These are phyloP conservation scores for Gryon sp. DNA, from an alignment of 1,140 invertebrate species.

Conservation along the genomic window DNA sequence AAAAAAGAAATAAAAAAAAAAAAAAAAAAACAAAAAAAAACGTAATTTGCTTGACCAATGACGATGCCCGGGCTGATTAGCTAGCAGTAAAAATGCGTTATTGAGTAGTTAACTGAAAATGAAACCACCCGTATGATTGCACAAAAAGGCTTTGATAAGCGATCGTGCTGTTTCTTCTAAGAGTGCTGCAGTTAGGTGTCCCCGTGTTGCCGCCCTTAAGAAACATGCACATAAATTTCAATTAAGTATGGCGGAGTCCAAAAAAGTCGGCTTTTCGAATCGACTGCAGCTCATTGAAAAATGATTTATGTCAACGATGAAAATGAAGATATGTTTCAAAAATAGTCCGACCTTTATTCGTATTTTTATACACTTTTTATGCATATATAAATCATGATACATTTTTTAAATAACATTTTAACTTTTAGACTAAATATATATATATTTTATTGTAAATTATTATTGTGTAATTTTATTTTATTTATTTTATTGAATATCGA, in stretches of 20 bases:
- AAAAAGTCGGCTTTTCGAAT: conserved; percentile 27
- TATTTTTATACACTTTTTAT: too few relatives aligned
- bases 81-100: conserved; percentile 41
- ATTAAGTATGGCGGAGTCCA: conserved; percentile 25
- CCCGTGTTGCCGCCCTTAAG: background rate
- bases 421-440: too few relatives aligned
- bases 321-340: too few relatives aligned
- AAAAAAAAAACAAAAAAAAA: conserved; percentile 23
- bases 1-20: conserved; percentile 25
- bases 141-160: conserved; percentile 46
- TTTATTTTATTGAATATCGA: too few relatives aligned
- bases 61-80: conserved; percentile 5
- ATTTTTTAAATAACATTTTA: too few relatives aligned
- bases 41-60: conserved; percentile 8
- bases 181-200: background rate
- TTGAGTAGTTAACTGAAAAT: conserved; percentile 45
- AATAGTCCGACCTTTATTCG: too few relatives aligned
- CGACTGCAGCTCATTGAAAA: background rate
- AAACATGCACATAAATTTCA: conserved; percentile 40
- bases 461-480: too few relatives aligned
- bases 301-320: too few relatives aligned
- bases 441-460: too few relatives aligned
- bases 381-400: too few relatives aligned
- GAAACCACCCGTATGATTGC: conserved; percentile 52
- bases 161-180: conserved; percentile 20